A percentile compares a stretch with the other conserved stretches of the same genome.
phyloP scores from a whole-genome alignment of 2,797 vertebrate genomes.

The Microcaecilia unicolor region DNA sequence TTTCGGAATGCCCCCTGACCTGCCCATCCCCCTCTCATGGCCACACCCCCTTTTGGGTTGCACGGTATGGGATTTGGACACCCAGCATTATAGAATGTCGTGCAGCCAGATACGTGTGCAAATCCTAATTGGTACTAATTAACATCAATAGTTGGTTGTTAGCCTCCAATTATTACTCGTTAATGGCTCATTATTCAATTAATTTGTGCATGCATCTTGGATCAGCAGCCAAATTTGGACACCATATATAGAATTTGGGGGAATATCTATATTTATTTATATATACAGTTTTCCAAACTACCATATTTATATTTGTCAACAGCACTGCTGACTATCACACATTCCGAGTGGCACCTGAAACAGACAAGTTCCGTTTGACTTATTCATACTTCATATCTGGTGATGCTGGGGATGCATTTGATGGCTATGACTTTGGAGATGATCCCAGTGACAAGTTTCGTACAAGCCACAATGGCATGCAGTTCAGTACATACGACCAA shows the following conservation, averaged over 20 bases:
- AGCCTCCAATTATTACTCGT: neutral
- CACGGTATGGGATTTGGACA: no score
- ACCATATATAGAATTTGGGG: neutral
- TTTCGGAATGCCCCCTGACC: no score
- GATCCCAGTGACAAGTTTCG: conserved; percentile 79
- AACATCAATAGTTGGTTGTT: no score
- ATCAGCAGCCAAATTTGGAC: neutral
- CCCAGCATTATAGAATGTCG: no score
- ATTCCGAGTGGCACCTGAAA: conserved; percentile 70
- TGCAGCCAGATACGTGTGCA: no score
- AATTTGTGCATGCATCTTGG: no score
- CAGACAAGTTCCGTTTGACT: conserved; percentile 76
- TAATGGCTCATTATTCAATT: no score
- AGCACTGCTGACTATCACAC: conserved; percentile 81
- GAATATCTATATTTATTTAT: no score
- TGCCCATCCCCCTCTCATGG: no score
- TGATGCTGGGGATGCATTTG: conserved; percentile 84
- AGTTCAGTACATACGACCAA: conserved; percentile 80
- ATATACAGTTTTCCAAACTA: no score
- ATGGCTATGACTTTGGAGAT: conserved; percentile 74
- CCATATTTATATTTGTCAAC: neutral
- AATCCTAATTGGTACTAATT: no score
- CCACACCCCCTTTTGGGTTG: no score
- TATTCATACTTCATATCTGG: conserved; percentile 74
- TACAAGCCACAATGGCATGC: conserved; percentile 85